Base-by-base conservation (phyloP, 2,113 vertebrate species). In the Oostethus manadensis region DNA sequence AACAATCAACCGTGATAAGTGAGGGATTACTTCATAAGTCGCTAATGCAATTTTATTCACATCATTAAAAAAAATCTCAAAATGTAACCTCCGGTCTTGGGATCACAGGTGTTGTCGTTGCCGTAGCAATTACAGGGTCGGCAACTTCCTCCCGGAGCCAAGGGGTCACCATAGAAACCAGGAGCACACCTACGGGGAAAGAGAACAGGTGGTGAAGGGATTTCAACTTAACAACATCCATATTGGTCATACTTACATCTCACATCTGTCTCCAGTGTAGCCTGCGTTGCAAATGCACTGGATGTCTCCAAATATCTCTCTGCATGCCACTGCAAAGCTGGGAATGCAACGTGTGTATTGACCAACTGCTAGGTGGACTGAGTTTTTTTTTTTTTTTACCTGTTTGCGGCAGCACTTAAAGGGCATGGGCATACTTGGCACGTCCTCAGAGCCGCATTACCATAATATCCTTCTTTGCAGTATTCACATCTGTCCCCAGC, bases 81-180 rank as follows among this genome's bases (percentile, higher is more conserved):
- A 33, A 33, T 1, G 29, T 20, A 76, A 97, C 96, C 94, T 90
- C 97, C 96, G 40, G 93, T 98, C 70, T 76, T 78, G 48, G 80
- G 82, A 71, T 98, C 92, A 80, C 96, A 99, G 73, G 56, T 76
- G 53, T 93, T 92, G 2, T 91, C 90, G 10, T 93, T 92, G 64
- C 85, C 88, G 29, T 88, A 89, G 71, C 96, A 99, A 2, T 89
- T 89, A 70, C 96, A 99, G 1, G 86, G 92, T 46, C 78, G 88
- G 78, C 97, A 99, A 62, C 86, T 90, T 58, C 92, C 91, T 70
- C 90, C 91, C 16, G 81, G 63, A 22, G 79, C 84, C 74, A 90
- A 73, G 8, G 96, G 97, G 68, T 94, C 88, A 7, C 97, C 97
- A 67, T 92, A 97, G 84, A 93, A 98, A 64, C 95, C 94, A 1